These are phyloP conservation scores for Arvicola amphibius DNA, from an alignment of 2,797 vertebrate species.

Conservation along the genomic window DNA sequence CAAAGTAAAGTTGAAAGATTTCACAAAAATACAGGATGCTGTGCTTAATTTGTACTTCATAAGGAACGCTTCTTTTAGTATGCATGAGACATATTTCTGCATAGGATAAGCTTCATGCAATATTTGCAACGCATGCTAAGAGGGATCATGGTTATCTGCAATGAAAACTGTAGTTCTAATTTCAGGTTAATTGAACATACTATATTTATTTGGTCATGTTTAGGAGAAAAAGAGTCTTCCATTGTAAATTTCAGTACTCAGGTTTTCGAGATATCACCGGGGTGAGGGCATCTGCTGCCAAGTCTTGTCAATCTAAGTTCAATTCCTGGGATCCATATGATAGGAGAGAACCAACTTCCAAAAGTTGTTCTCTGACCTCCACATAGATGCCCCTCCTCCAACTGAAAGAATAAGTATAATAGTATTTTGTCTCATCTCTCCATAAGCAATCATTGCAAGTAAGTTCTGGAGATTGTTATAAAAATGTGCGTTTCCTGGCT, in stretches of 20 bases:
- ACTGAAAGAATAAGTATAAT: background rate
- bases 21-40: background rate
- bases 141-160: background rate
- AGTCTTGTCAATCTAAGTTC: background rate
- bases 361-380: background rate
- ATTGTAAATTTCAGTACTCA: background rate
- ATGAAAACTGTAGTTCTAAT: slow-evolving; percentile 30
- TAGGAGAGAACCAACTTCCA: background rate
- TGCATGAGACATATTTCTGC: background rate
- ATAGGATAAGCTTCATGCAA: background rate
- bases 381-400: background rate
- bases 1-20: background rate
- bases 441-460: background rate
- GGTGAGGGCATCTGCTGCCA: background rate
- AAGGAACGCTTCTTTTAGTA: background rate
- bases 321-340: background rate
- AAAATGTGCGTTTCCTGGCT: background rate
- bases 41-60: slow-evolving; percentile 35
- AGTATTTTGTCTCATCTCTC: background rate
- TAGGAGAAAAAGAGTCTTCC: background rate
- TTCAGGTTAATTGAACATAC: background rate
- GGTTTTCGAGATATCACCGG: background rate
- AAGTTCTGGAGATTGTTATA: background rate
- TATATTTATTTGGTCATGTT: background rate
- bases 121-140: background rate